Evolutionary conservation across 2,797 vertebrate genomes (phyloP).

Genomic region (Mareca penelope): DNA sequence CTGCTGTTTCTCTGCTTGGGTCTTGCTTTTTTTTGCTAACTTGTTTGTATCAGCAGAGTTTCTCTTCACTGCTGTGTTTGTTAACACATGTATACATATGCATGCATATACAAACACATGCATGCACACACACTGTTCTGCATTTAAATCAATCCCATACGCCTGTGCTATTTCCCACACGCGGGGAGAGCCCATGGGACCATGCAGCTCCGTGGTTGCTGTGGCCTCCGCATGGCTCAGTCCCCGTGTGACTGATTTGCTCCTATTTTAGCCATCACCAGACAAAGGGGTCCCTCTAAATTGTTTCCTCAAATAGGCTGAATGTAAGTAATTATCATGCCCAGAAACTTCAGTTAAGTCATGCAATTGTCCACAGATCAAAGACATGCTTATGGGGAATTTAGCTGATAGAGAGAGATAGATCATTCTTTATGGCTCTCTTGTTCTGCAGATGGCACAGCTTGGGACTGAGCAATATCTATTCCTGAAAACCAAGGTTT

Average conservation of each 20-base stretch:
- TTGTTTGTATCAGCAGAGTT: neutral
- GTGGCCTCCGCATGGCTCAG: neutral
- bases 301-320: neutral
- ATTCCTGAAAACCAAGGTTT: neutral
- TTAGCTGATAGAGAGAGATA: neutral
- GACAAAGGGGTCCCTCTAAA: neutral
- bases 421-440: neutral
- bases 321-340: neutral
- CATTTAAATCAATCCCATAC: neutral
- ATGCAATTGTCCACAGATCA: neutral
- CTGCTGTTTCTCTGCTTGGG: fast-evolving
- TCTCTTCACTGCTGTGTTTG: neutral
- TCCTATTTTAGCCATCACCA: neutral
- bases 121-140: neutral
- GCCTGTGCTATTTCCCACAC: neutral
- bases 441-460: neutral
- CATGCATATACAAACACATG: neutral
- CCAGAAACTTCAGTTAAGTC: neutral
- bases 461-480: neutral
- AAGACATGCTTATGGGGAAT: neutral
- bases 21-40: neutral
- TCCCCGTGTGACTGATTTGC: neutral
- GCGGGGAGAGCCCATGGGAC: neutral
- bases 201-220: neutral
- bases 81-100: neutral